These are phyloP conservation scores for Drosophila fungiperda DNA, from an alignment of 2,888 invertebrate species.

Conservation along the genomic window DNA sequence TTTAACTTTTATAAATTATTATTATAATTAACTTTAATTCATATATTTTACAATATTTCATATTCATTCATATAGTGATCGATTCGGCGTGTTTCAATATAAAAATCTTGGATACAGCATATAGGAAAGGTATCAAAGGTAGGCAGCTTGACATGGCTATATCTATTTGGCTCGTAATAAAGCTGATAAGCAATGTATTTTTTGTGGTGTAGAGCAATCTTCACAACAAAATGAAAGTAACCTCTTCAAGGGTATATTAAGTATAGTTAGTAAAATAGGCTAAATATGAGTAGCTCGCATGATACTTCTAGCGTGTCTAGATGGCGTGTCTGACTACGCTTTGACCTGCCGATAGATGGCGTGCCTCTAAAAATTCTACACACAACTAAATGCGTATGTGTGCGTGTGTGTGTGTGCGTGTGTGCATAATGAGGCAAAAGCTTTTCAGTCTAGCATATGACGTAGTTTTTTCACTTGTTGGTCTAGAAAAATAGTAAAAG, in stretches of 20 bases:
- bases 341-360: constrained; percentile 62
- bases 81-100: not conserved
- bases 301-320: constrained; percentile 63
- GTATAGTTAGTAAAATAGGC: constrained; percentile 33
- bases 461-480: constrained; percentile 48
- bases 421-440: constrained; percentile 14
- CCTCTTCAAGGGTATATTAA: not conserved
- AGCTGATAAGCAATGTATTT: not conserved
- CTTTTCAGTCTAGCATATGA: constrained; percentile 19
- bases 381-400: constrained; percentile 1
- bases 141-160: not conserved
- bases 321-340: constrained; percentile 65
- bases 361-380: constrained; percentile 34
- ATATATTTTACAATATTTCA: too few species aligned
- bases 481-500: constrained; percentile 7
- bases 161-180: not conserved
- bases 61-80: too few species aligned
- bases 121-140: not conserved
- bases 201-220: not conserved
- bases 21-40: too few species aligned
- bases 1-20: too few species aligned
- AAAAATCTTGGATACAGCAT: accelerated
- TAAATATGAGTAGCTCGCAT: constrained; percentile 44
- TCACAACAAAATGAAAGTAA: not conserved
- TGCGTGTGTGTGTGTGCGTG: constrained; percentile 7